Evolutionary conservation across 2,113 vertebrate species (phyloP).

Genomic region (Halcyon malimbica): DNA sequence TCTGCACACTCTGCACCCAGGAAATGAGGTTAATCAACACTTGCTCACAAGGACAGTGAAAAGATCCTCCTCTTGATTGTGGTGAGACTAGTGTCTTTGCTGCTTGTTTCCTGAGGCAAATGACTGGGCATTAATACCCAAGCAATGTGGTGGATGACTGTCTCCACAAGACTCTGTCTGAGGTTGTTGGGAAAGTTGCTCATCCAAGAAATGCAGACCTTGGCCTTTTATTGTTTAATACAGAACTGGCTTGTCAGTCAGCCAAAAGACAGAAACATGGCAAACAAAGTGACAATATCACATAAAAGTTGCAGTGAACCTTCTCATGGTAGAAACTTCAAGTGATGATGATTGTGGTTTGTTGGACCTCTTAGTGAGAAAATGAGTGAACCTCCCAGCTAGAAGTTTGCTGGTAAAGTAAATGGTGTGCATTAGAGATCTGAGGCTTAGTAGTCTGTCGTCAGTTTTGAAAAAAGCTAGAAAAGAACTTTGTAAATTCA

Average conservation of each 20-base stretch:
- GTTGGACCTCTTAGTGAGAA: not conserved
- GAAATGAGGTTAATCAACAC: conserved; percentile 55
- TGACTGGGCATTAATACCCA: not conserved
- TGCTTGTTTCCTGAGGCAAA: not conserved
- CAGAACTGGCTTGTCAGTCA: not conserved
- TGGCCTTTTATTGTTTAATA: not conserved
- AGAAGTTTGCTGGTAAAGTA: not conserved
- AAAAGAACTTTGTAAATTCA: not conserved
- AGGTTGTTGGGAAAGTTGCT: not conserved
- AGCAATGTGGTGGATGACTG: not conserved
- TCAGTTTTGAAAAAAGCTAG: not conserved
- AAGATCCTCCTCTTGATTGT: not conserved
- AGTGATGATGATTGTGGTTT: not conserved
- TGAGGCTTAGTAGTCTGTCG: not conserved
- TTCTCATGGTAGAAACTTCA: not conserved
- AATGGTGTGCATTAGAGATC: not conserved
- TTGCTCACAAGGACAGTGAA: not conserved
- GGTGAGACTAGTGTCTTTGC: not conserved
- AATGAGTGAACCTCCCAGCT: not conserved
- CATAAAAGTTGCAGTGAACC: not conserved
- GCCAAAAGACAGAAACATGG: not conserved
- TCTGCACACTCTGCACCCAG: conserved; percentile 24
- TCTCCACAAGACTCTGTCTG: not conserved
- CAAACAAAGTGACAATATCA: not conserved
- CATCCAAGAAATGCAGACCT: not conserved